Evolutionary conservation across 2,888 invertebrate species (phyloP).

Genomic region (Carabus problematicus): DNA sequence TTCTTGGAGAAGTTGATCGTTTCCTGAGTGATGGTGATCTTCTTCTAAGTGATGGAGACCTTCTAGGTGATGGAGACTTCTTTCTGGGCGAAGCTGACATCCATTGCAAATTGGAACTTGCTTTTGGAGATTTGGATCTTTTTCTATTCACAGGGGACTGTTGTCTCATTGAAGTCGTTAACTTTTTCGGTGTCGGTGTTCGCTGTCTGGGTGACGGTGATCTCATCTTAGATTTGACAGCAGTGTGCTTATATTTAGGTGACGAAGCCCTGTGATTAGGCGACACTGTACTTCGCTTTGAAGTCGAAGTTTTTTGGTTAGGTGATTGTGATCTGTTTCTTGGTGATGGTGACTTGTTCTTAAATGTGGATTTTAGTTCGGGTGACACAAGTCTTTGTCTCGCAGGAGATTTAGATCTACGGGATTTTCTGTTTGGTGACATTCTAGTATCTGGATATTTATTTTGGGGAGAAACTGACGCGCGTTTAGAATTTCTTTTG

Average conservation of each 20-base stretch:
- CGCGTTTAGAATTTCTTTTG: constrained; percentile 17
- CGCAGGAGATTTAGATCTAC: constrained; percentile 22
- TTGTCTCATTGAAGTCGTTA: neutral
- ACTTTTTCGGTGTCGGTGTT: neutral
- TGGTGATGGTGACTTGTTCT: constrained; percentile 29
- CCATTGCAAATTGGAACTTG: constrained; percentile 8
- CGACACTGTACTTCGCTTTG: constrained; percentile 23
- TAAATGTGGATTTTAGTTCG: constrained; percentile 42
- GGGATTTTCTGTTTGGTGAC: constrained; percentile 1
- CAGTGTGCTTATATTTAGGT: constrained; percentile 16
- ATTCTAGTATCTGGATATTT: constrained; percentile 17
- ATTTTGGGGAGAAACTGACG: constrained; percentile 23
- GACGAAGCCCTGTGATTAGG: constrained; percentile 23
- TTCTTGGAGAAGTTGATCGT: constrained; percentile 9
- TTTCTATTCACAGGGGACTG: constrained; percentile 11
- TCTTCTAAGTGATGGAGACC: constrained; percentile 4
- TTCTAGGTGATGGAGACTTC: constrained; percentile 12
- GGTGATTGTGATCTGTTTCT: constrained; percentile 22
- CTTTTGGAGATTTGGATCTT: constrained; percentile 17
- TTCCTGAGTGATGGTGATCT: constrained; percentile 2
- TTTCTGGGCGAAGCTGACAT: constrained; percentile 25
- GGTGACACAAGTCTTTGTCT: constrained; percentile 30
- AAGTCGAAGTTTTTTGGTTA: constrained; percentile 21
- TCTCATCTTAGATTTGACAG: constrained; percentile 29
- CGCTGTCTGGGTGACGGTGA: constrained; percentile 21